Base-by-base conservation (phyloP, 2,113 vertebrate genomes). In the Callithrix jacchus region DNA sequence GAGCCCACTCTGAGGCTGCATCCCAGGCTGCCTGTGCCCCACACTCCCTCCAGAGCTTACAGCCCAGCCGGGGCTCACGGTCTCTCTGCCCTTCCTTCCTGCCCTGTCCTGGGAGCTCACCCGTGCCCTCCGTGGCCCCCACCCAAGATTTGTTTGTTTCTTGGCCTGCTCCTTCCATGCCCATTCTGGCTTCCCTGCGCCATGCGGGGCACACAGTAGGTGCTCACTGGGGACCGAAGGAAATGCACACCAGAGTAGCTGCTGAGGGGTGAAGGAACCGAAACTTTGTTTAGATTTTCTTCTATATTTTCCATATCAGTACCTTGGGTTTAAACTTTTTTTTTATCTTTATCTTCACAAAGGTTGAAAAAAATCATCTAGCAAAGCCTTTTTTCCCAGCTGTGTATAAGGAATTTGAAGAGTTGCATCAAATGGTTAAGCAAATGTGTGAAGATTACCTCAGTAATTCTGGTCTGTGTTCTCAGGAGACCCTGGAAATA, bases 331-430 rank as follows among this genome's bases (percentile, higher is more conserved):
- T 5, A 61, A 23, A 58, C 47, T 37, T 73, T 87, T 86, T 85
- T 88, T 13, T 71, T 89, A 68, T 56, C 88, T 97, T 74, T 56
- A 47, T 86, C 61, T 94, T 64, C 92, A 89, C 91, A 2, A 96
- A 99, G 99, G 99, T 99, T 92, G 99, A 99, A 96, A 99, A 98
- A 12, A 98, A 98, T 2, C 98, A 98, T 66, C 97, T 98, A 0
- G 96, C 98, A 56, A 98, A 98, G 94, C 98, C 99, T 56, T 98
- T 97, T 56, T 99, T 99, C 97, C 99, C 99, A 54, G 99, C 99
- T 64, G 98, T 99, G 8, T 99, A 99, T 83, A 99, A 98, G 37
- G 99, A 99, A 96, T 99, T 99, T 93, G 99, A 99, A 98, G 99
- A 99, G 80, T 97, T 99, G 87, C 99, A 99, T 95, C 97, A 96